Conservation (phyloP, 2,113 vertebrate species). For the Poicephalus meyeri region DNA sequence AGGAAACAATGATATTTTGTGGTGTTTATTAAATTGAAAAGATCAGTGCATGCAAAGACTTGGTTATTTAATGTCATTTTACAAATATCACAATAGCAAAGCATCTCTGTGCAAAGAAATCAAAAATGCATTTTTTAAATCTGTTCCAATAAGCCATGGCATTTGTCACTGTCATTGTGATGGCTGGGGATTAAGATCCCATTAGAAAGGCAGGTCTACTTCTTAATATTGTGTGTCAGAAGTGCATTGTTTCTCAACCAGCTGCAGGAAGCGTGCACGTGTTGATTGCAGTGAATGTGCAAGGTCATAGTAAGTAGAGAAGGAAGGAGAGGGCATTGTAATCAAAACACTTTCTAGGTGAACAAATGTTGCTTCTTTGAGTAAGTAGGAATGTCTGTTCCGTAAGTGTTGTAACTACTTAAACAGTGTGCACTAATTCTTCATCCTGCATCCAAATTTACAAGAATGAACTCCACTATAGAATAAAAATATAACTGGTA, state of each 20-base stretch:
- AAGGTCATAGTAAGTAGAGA: not conserved
- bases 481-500: not conserved
- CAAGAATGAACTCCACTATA: not conserved
- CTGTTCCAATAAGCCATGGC: not conserved
- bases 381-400: not conserved
- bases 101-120: not conserved
- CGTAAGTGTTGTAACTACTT: not conserved
- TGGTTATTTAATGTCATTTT: not conserved
- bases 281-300: not conserved
- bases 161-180: not conserved
- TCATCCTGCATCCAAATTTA: not conserved
- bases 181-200: not conserved
- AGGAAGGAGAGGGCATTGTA: not conserved
- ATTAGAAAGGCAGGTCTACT: not conserved
- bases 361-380: not conserved
- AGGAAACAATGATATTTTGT: not conserved
- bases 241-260: not conserved
- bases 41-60: not conserved
- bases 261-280: not conserved
- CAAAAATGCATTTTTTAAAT: rapidly evolving
- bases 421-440: not conserved
- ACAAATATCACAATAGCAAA: not conserved
- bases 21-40: not conserved
- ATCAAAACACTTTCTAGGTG: not conserved
- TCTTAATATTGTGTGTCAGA: not conserved